Conservation (phyloP, 2,888 invertebrate genomes). For the Epistrophella euchroma region DNA sequence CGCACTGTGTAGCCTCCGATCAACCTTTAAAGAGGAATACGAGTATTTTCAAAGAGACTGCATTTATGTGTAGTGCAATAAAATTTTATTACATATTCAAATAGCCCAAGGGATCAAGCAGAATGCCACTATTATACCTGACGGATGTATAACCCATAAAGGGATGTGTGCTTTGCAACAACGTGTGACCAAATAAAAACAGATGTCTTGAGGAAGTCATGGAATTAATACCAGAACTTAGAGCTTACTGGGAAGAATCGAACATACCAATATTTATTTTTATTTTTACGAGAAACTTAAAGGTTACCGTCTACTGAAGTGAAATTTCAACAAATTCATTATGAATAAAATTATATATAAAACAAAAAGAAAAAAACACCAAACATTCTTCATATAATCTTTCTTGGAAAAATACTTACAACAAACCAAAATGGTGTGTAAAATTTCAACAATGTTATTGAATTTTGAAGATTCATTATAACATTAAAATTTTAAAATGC, state of each 20-base stretch:
- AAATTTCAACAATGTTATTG: too few relatives aligned
- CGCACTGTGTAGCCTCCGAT: not conserved
- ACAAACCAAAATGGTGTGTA: too few relatives aligned
- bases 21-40: not conserved
- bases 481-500: too few relatives aligned
- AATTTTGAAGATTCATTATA: too few relatives aligned
- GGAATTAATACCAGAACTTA: not conserved
- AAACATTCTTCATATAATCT: too few relatives aligned
- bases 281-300: too few relatives aligned
- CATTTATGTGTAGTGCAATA: slow-evolving; percentile 15
- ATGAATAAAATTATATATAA: too few relatives aligned
- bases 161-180: not conserved
- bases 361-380: too few relatives aligned
- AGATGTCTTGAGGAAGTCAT: not conserved
- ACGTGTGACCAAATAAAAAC: not conserved
- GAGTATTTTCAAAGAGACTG: not conserved
- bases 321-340: too few relatives aligned
- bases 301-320: too few relatives aligned
- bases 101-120: slow-evolving; percentile 11
- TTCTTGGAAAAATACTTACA: too few relatives aligned
- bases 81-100: slow-evolving; percentile 13
- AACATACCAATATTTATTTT: too few relatives aligned
- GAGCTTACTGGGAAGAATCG: not conserved
- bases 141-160: slow-evolving; percentile 9
- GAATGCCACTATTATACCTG: not conserved